A percentile compares a stretch with the other conserved stretches of the same genome.
These are phyloP conservation scores for Lateolabrax maculatus DNA, from an alignment of 2,797 vertebrate species.

Conservation along the genomic window DNA sequence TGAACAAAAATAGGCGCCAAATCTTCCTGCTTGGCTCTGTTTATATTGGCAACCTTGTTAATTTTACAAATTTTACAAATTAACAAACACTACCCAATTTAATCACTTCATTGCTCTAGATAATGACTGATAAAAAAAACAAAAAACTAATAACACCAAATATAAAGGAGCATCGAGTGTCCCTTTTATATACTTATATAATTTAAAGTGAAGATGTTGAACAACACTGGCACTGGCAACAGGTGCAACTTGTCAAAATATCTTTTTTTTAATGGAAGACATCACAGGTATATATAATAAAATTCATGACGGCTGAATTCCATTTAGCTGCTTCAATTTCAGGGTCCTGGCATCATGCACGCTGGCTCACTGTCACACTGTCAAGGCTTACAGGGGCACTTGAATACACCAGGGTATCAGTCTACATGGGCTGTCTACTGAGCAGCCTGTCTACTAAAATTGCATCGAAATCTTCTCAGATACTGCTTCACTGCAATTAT, in stretches of 20 bases:
- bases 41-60: slow-evolving; percentile 8
- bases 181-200: neutral
- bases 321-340: neutral
- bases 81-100: neutral
- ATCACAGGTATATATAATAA: neutral
- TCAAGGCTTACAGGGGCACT: neutral
- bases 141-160: neutral
- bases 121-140: neutral
- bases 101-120: neutral
- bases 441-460: neutral
- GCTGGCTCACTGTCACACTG: neutral
- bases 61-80: slow-evolving; percentile 37
- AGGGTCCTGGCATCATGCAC: neutral
- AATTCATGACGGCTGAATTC: neutral
- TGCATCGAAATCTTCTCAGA: slow-evolving; percentile 8
- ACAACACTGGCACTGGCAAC: neutral
- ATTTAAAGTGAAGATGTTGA: neutral
- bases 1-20: slow-evolving; percentile 9
- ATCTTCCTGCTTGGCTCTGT: slow-evolving; percentile 20
- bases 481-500: neutral
- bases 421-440: neutral
- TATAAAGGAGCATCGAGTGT: neutral
- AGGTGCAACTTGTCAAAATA: no score
- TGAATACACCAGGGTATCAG: neutral
- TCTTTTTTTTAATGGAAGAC: neutral